These are phyloP conservation scores for Sebastes baramenuke DNA, from an alignment of 2,797 vertebrate genomes.

Conservation along the genomic window DNA sequence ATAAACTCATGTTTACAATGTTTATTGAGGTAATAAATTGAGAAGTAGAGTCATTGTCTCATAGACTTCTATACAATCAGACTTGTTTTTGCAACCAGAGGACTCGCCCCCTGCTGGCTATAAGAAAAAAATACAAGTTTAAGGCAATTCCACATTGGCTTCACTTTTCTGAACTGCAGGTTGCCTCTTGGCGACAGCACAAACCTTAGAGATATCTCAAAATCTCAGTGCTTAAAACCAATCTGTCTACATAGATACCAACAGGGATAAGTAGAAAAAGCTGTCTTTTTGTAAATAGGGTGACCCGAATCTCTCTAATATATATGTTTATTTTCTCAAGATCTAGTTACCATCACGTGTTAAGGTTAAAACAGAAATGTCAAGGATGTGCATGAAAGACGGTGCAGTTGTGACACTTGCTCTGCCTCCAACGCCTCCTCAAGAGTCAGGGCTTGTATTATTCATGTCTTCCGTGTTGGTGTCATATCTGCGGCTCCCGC, in stretches of 20 bases:
- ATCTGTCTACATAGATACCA: neutral
- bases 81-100: no score
- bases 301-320: neutral
- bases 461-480: conserved; percentile 50
- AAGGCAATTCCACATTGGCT: no score
- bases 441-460: conserved; percentile 56
- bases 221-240: neutral
- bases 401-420: conserved; percentile 38
- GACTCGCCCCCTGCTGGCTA: no score
- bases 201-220: neutral
- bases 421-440: conserved; percentile 37
- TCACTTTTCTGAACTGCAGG: neutral
- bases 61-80: neutral
- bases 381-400: conserved; percentile 1
- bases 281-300: neutral
- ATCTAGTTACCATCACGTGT: neutral
- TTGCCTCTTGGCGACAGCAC: neutral
- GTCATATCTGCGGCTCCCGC: conserved; percentile 45
- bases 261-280: neutral
- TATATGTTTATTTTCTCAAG: neutral
- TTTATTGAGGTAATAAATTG: neutral
- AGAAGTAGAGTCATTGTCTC: neutral
- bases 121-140: no score
- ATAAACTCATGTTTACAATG: neutral
- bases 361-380: conserved; percentile 28